Evolutionary conservation across 2,888 invertebrate species (phyloP).

Genomic region (Heliconius erato): DNA sequence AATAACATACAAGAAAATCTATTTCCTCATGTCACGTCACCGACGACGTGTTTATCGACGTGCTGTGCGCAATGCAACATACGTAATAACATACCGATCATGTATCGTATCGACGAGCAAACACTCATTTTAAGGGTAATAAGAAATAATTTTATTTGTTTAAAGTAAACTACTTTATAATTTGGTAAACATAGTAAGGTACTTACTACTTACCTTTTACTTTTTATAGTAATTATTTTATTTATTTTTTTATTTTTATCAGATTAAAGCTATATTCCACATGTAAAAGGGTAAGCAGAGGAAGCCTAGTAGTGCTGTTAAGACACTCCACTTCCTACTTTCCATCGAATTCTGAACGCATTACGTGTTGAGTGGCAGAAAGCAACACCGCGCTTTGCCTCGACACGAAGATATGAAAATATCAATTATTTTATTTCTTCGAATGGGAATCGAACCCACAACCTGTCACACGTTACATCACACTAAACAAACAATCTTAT

Average conservation of each 20-base stretch:
- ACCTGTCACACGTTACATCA: background rate
- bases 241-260: no score
- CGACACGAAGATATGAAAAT: no score
- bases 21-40: conserved; percentile 72
- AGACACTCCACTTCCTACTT: no score
- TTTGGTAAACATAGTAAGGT: background rate
- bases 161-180: background rate
- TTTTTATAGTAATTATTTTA: no score
- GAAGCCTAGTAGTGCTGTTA: no score
- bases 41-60: conserved; percentile 38
- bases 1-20: conserved; percentile 78
- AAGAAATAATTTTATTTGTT: background rate
- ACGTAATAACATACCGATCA: conserved; percentile 10
- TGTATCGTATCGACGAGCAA: background rate
- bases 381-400: no score
- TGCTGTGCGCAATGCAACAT: conserved; percentile 20
- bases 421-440: no score
- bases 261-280: no score
- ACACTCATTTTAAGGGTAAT: background rate
- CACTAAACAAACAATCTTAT: background rate
- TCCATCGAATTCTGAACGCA: no score
- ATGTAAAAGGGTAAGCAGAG: no score
- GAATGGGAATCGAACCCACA: no score
- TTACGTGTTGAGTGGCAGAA: no score
- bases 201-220: background rate